Evolutionary conservation across 2,888 invertebrate genomes (phyloP).

Genomic region (Pollenia angustigena): DNA sequence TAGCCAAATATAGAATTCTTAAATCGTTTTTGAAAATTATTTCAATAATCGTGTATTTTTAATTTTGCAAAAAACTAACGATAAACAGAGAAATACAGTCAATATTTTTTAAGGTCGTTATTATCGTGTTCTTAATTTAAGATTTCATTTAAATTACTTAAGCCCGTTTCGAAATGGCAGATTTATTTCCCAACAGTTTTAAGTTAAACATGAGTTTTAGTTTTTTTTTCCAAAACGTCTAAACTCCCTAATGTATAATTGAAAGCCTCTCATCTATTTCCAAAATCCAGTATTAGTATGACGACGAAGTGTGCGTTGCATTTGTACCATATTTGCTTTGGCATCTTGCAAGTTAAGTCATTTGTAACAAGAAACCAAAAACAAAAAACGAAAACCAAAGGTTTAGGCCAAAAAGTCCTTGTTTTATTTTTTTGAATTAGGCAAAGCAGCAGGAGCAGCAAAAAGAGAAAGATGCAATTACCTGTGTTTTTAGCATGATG

Average conservation of each 20-base stretch:
- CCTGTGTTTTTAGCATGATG: slow-evolving; percentile 61
- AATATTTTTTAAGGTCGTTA: too few species aligned
- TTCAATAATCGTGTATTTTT: too few species aligned
- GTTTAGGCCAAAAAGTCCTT: slow-evolving; percentile 66
- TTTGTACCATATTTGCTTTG: slow-evolving; percentile 58
- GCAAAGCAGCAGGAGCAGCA: background rate
- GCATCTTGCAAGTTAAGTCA: slow-evolving; percentile 70
- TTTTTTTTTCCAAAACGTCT: background rate
- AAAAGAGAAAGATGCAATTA: slow-evolving; percentile 58
- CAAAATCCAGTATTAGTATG: slow-evolving; percentile 10
- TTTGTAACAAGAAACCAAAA: slow-evolving; percentile 59
- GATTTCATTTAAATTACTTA: too few species aligned
- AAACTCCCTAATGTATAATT: slow-evolving; percentile 34
- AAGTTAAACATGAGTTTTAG: too few species aligned
- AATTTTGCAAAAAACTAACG: too few species aligned
- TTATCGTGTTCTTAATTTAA: too few species aligned
- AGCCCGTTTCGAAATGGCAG: too few species aligned
- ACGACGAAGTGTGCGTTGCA: slow-evolving; percentile 23
- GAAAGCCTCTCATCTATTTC: slow-evolving; percentile 16
- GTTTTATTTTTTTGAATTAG: slow-evolving; percentile 1
- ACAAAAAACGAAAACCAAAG: slow-evolving; percentile 36
- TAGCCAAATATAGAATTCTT: too few species aligned
- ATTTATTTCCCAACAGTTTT: too few species aligned
- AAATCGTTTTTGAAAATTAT: too few species aligned
- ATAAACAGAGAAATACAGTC: too few species aligned